A percentile compares a stretch with the other conserved stretches of the same genome.
phyloP scores from a whole-genome alignment of 1,140 invertebrate genomes.

The Drosophila ficusphila region DNA sequence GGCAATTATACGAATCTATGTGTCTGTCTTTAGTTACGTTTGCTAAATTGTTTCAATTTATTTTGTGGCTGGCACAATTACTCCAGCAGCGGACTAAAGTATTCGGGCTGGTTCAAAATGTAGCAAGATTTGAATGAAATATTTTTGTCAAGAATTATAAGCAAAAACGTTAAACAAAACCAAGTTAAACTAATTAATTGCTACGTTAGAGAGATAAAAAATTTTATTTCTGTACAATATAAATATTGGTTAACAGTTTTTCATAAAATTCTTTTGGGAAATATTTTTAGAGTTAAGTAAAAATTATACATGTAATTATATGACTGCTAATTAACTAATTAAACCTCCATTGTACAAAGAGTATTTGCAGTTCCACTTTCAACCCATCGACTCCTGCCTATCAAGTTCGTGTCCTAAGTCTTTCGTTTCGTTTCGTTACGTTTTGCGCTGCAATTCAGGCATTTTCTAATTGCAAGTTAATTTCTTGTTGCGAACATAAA shows the following conservation, averaged over 20 bases:
- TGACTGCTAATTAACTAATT: neutral
- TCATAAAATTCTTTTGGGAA: too few relatives aligned
- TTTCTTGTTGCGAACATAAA: conserved; percentile 82
- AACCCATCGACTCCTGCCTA: conserved; percentile 7
- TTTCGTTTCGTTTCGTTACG: conserved; percentile 70
- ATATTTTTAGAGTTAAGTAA: too few relatives aligned
- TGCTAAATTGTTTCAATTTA: conserved; percentile 77
- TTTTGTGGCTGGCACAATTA: conserved; percentile 44
- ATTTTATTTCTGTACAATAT: too few relatives aligned
- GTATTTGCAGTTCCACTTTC: conserved; percentile 17
- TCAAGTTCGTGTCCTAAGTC: conserved; percentile 80
- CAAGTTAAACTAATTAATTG: too few relatives aligned
- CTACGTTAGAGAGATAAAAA: too few relatives aligned
- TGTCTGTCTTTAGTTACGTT: conserved; percentile 38
- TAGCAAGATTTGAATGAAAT: too few relatives aligned
- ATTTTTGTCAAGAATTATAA: too few relatives aligned
- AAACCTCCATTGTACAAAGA: conserved; percentile 6
- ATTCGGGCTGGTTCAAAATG: neutral
- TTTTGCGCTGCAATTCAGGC: conserved; percentile 46
- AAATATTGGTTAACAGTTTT: too few relatives aligned
- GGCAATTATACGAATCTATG: conserved; percentile 33
- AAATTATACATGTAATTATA: neutral
- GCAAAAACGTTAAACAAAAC: too few relatives aligned
- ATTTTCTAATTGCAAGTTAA: conserved; percentile 83
- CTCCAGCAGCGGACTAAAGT: neutral